Evolutionary conservation across 2,113 vertebrate genomes (phyloP).

Genomic region (Saguinus midas): DNA sequence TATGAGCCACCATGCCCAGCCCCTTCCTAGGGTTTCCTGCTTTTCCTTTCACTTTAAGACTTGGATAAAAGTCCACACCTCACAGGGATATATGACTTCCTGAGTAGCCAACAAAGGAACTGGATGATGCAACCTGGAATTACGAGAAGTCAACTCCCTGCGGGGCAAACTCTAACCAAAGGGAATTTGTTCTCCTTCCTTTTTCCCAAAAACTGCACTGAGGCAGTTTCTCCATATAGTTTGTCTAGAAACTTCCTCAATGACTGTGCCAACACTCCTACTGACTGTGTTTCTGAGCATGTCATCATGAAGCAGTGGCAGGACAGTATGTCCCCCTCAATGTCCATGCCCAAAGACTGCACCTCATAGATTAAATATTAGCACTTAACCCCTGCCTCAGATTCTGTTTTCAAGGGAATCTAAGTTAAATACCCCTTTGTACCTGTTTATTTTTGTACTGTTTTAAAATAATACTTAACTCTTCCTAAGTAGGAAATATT

Average conservation of each 20-base stretch:
- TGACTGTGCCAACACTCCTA: neutral
- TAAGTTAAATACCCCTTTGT: neutral
- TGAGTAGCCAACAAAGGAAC: neutral
- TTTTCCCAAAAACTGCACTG: neutral
- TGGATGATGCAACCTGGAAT: neutral
- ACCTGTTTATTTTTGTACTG: neutral
- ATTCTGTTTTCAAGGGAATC: neutral
- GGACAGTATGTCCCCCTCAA: neutral
- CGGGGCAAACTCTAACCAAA: neutral
- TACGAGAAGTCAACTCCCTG: neutral
- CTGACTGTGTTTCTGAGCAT: neutral
- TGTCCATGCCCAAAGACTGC: neutral
- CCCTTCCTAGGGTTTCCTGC: neutral
- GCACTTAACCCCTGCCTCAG: neutral
- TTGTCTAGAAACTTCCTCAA: neutral
- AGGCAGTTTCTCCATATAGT: neutral
- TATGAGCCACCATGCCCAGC: too few relatives aligned
- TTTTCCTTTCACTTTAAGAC: slow-evolving; percentile 1
- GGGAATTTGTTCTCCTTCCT: neutral
- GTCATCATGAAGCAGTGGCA: neutral
- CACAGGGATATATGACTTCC: neutral
- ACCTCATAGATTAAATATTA: neutral
- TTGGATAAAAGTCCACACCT: neutral
- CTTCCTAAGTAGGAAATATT: neutral
- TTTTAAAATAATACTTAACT: neutral